phyloP scores from a whole-genome alignment of 2,113 vertebrate genomes.

The Embiotoca jacksoni region DNA sequence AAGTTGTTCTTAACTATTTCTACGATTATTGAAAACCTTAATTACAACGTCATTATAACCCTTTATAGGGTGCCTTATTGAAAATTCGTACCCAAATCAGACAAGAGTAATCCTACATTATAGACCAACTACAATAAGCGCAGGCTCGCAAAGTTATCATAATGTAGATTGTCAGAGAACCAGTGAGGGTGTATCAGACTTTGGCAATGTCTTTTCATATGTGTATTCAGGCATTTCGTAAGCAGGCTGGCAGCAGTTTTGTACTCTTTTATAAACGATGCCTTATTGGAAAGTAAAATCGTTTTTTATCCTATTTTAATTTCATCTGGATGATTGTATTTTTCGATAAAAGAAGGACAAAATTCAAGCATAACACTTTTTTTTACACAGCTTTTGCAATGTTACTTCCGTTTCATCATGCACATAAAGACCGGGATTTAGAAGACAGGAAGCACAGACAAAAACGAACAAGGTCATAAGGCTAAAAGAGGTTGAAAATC shows the following conservation, averaged over 20 bases:
- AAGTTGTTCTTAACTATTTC: no score
- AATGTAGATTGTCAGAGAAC: not conserved
- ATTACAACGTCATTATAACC: no score
- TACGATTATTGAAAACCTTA: no score
- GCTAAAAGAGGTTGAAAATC: conserved; percentile 32
- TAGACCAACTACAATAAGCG: not conserved
- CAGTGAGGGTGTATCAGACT: no score
- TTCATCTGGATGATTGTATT: not conserved
- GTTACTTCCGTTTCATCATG: conserved; percentile 37
- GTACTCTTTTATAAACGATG: not conserved
- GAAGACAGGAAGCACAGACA: conserved; percentile 2
- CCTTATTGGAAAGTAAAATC: not conserved
- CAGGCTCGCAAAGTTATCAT: not conserved
- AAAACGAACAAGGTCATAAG: not conserved
- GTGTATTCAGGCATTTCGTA: not conserved
- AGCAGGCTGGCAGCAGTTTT: not conserved
- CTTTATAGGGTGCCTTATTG: not conserved
- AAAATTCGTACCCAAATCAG: not conserved
- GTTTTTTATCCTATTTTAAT: not conserved
- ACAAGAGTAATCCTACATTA: not conserved
- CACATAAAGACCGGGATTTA: conserved; percentile 35
- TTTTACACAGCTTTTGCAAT: conserved; percentile 19
- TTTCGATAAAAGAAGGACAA: not conserved
- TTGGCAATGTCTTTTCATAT: not conserved
- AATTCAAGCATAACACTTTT: not conserved